Evolutionary conservation across 2,113 vertebrate genomes (phyloP).

Genomic region (Psittacara wagleri): DNA sequence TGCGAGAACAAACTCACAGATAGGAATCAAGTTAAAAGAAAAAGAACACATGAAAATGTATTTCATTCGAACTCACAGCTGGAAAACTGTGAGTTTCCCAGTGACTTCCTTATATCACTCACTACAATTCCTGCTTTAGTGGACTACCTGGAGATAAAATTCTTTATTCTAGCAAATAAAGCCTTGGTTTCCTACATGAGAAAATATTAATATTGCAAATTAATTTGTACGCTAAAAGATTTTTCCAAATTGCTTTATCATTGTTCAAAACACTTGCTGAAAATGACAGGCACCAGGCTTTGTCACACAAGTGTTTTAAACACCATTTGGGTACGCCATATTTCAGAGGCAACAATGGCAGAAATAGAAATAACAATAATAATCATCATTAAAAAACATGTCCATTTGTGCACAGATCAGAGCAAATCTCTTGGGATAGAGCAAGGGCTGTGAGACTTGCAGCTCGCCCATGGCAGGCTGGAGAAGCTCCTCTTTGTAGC

Average conservation of each 20-base stretch:
- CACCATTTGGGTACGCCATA: rapidly evolving
- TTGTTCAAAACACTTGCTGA: not conserved
- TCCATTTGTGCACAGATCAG: not conserved
- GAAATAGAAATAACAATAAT: not conserved
- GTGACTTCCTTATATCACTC: constrained; percentile 21
- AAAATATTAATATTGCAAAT: not conserved
- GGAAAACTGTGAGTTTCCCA: not conserved
- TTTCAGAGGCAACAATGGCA: not conserved
- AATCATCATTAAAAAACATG: not conserved
- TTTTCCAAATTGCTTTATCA: not conserved
- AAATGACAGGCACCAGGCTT: not conserved
- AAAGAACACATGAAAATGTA: not conserved
- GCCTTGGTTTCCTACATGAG: not conserved
- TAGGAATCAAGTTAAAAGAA: constrained; percentile 12
- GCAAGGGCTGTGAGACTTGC: not conserved
- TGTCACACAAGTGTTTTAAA: not conserved
- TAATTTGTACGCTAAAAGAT: not conserved
- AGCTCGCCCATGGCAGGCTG: rapidly evolving
- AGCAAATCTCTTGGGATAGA: not conserved
- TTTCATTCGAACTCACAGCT: not conserved
- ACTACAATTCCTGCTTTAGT: not conserved
- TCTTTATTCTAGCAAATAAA: constrained; percentile 1
- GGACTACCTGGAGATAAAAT: not conserved
- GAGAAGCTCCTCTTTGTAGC: not conserved
- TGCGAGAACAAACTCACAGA: constrained; percentile 7